Percentiles rank a stretch among this genome's conserved stretches.
These are phyloP conservation scores for Sinhomidia bicolor DNA, from an alignment of 2,888 invertebrate genomes.

Conservation along the genomic window DNA sequence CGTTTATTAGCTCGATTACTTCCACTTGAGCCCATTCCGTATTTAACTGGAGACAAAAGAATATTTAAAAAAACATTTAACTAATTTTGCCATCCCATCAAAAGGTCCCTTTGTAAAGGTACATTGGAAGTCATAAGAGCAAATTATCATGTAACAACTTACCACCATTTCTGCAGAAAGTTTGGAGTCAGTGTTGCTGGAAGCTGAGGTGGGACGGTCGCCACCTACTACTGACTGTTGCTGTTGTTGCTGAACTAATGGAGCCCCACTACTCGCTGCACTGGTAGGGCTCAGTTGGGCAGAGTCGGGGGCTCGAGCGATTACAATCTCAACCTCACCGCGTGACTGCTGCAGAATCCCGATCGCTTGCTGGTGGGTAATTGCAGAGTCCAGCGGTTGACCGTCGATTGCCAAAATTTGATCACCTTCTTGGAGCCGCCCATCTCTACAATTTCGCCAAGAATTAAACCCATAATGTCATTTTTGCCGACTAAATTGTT, in stretches of 20 bases:
- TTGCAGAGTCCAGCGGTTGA: slow-evolving; percentile 88
- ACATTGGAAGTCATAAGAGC: background rate
- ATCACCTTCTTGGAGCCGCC: slow-evolving; percentile 89
- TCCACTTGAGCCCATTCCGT: slow-evolving; percentile 99
- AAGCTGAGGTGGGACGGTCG: slow-evolving; percentile 84
- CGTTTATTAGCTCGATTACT: slow-evolving; percentile 98
- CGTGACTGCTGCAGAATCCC: slow-evolving; percentile 86
- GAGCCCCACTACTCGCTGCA: slow-evolving; percentile 76
- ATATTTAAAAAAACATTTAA: background rate
- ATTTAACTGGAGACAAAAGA: slow-evolving; percentile 95
- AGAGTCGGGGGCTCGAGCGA: slow-evolving; percentile 84
- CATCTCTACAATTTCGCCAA: slow-evolving; percentile 84
- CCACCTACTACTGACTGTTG: slow-evolving; percentile 69
- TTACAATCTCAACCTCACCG: slow-evolving; percentile 82
- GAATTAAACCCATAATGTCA: background rate
- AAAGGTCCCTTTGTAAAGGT: background rate
- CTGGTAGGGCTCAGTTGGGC: slow-evolving; percentile 66
- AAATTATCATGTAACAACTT: slow-evolving; percentile 80
- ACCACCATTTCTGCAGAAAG: slow-evolving; percentile 87
- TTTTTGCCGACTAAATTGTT: slow-evolving; percentile 1
- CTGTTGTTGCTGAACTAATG: slow-evolving; percentile 77
- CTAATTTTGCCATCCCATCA: background rate
- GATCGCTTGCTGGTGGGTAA: slow-evolving; percentile 92
- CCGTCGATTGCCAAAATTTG: slow-evolving; percentile 93
- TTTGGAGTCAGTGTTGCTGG: slow-evolving; percentile 86